Base-by-base conservation (phyloP, 2,797 vertebrate genomes). In the Tauraco hartlaubi region DNA sequence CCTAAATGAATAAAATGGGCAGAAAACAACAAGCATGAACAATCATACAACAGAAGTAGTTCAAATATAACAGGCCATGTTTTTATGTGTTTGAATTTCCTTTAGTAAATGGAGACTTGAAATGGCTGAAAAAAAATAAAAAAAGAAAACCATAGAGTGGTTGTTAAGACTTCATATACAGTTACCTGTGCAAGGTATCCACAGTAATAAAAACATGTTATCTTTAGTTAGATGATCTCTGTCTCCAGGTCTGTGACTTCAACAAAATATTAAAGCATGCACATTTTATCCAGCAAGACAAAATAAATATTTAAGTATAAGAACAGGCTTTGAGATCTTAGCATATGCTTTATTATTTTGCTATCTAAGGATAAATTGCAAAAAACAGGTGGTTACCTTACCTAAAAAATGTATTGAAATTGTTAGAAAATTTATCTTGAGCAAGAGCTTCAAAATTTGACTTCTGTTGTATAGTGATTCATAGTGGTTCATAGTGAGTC, bases 11-110 rank as follows among this genome's bases (percentile, higher is more conserved):
- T 49, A 52, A 69, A 88, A 79, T 39, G 16, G 14, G 61, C 87
- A 29, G 71, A 94, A 74, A 97, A 85, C 29, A 91, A 62, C 39
- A 87, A 69, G 22, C 20, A 63, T 68, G 69, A 71, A 91, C 31
- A 55, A 55, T 87, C 46, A 86, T 67, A 67, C 54, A 90, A 9
- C 15, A 39, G 29, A 82, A 88, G 33, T 82, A 66, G 29, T n/a
- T 96, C 41, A 94, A 94, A 81, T 66, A 66, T 56, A 85, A 84
- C 9, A 77, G 39, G 80, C 29, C 8, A 2, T 29, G 63, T 69
- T 85, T 63, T 88, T 41, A 44, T 64, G 26, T 56, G 63, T 86
- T 83, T 88, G 46, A 64, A 21, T 83, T 92, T 85, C 55, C 26
- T 66, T 88, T 83, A 86, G 29, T 74, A 92, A 94, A 72, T 44